Percentiles rank a stretch among this genome's conserved stretches.
These are phyloP conservation scores for Borostomias antarcticus DNA, from an alignment of 2,797 vertebrate genomes.

Conservation along the genomic window DNA sequence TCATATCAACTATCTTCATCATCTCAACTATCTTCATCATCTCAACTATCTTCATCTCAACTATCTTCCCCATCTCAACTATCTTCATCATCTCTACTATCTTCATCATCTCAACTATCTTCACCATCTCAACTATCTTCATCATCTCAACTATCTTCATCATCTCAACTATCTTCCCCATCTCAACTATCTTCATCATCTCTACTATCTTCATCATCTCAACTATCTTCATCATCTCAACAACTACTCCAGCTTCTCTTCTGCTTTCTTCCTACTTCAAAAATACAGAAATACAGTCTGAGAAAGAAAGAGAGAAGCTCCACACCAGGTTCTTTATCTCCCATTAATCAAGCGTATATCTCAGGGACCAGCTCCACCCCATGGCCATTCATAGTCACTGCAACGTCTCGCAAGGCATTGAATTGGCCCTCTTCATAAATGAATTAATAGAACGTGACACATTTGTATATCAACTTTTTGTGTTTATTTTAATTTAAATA, in stretches of 20 bases:
- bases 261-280: too few relatives aligned
- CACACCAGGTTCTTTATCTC: neutral
- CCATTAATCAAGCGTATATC: neutral
- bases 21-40: too few relatives aligned
- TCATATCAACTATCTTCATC: too few relatives aligned
- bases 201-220: neutral
- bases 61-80: too few relatives aligned
- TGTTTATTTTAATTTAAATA: conserved; percentile 76
- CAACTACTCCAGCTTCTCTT: too few relatives aligned
- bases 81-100: too few relatives aligned
- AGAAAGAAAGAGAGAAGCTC: neutral
- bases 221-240: neutral
- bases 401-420: conserved; percentile 16
- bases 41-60: too few relatives aligned
- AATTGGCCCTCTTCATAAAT: neutral
- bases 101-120: too few relatives aligned
- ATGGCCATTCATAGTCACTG: conserved; percentile 39
- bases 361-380: conserved; percentile 22
- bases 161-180: too few relatives aligned
- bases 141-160: too few relatives aligned
- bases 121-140: too few relatives aligned
- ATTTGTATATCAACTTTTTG: conserved; percentile 46
- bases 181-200: too few relatives aligned
- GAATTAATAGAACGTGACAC: conserved; percentile 38
- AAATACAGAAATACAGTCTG: neutral